Base-by-base conservation (phyloP, 1,140 invertebrate genomes). In the Drosophila navojoa region DNA sequence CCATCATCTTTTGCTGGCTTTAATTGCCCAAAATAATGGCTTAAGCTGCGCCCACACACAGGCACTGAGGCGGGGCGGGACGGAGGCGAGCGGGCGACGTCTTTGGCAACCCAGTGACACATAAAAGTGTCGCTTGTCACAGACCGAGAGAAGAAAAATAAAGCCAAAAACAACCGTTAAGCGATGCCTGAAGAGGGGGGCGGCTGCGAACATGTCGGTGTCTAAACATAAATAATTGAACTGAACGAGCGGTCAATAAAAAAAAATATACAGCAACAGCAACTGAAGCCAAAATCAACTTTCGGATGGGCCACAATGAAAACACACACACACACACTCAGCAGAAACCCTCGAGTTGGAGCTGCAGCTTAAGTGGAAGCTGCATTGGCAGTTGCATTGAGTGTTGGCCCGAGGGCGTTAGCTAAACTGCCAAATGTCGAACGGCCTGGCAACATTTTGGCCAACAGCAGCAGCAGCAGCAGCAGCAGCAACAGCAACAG, bases 61-160 rank as follows among this genome's bases (percentile, higher is more conserved):
- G 13, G 3, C 35, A 32, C 32, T 10, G 32, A 32, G 32, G 49
- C 38, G 52, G 13, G 32, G 32, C 6, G 27, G 19, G 19, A 16
- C 7, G 7, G 22, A 13, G 10, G 42, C 15, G 52, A 15, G 22
- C 16, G 47, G 53, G 44, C 35, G 50, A 45, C 11, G 3, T 38
- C 35, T 50, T 22, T 42, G 71, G 62, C 80, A 82, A 82, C 86
- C 89, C 60, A 90, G 80, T 90, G 89, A 90, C 89, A 90, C 81
- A 90, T 87, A 76, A 90, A 77, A 82, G 87, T 82, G 81, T 90
- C 86, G 86, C 86, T 79, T 86, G 78, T 90, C 81, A 77, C 25
- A 66, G 72, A 40, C 45, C 49, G 49, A 69, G 49, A 5, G 32
- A 53, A 38, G 47, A 35, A 60, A 68, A 13, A 59, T 2, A 22